These are phyloP conservation scores for Chiloscyllium punctatum DNA, from an alignment of 2,797 vertebrate genomes.

Conservation along the genomic window DNA sequence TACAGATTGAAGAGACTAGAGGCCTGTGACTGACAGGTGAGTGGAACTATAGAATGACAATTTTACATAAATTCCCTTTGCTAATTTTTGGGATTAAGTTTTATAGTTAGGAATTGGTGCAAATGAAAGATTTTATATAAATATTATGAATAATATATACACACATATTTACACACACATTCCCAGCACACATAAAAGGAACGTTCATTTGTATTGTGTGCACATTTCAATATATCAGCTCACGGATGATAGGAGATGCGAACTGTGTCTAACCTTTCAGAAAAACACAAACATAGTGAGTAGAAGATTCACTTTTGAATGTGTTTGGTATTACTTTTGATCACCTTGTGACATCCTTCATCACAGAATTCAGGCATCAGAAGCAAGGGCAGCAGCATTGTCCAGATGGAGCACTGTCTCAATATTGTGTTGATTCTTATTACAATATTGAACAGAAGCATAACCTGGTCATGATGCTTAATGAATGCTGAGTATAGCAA, in stretches of 20 bases:
- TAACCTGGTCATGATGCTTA: background rate
- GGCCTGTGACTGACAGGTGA: background rate
- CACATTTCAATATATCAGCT: conserved; percentile 12
- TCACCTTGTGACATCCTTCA: conserved; percentile 32
- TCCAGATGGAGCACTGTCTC: conserved; percentile 36
- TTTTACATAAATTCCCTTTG: background rate
- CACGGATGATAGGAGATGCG: conserved; percentile 43
- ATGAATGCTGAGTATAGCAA: background rate
- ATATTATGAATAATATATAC: background rate
- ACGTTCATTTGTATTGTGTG: background rate
- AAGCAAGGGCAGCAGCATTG: conserved; percentile 32
- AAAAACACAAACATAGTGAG: conserved; percentile 39
- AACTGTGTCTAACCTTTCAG: conserved; percentile 48
- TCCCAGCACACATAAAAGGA: too few species aligned
- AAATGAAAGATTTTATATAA: background rate
- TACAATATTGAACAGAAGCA: background rate
- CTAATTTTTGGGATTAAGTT: background rate
- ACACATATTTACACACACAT: too few species aligned
- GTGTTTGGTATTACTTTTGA: conserved; percentile 35
- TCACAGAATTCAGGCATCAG: conserved; percentile 21
- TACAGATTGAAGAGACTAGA: background rate
- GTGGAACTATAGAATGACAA: too few species aligned
- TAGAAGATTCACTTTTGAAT: conserved; percentile 39
- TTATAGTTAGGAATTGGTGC: background rate
- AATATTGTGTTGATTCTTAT: background rate